Evolutionary conservation across 2,113 vertebrate species (phyloP).

Genomic region (Vulpes vulpes): DNA sequence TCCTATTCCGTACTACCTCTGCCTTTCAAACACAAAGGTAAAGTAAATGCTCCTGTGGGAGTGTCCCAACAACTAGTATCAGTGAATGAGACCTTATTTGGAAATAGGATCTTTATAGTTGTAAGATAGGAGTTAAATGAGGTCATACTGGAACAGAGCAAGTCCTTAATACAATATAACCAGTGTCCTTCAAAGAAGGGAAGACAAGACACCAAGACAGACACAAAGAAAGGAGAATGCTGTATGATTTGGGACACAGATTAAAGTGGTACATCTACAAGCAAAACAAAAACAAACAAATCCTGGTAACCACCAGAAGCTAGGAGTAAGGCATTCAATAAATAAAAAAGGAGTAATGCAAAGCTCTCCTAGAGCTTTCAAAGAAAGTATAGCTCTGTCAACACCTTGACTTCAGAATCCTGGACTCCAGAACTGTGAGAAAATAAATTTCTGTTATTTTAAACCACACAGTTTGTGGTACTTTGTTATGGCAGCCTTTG

Average conservation of each 20-base stretch:
- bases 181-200: background rate
- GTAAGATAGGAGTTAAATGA: background rate
- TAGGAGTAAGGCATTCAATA: background rate
- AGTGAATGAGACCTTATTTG: background rate
- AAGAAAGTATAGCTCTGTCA: background rate
- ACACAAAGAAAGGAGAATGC: accelerated
- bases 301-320: background rate
- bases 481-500: background rate
- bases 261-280: background rate
- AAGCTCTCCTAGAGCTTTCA: background rate
- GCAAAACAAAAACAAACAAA: background rate
- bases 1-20: background rate
- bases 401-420: background rate
- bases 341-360: no score
- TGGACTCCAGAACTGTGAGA: no score
- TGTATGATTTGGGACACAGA: background rate
- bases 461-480: background rate
- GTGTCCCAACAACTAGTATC: background rate
- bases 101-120: background rate
- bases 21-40: background rate
- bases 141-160: background rate
- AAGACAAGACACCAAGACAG: background rate
- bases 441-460: background rate
- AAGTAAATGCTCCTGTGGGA: background rate
- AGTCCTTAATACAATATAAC: background rate